Base-by-base conservation (phyloP, 1,140 invertebrate genomes). In the Drosophila lowei region DNA sequence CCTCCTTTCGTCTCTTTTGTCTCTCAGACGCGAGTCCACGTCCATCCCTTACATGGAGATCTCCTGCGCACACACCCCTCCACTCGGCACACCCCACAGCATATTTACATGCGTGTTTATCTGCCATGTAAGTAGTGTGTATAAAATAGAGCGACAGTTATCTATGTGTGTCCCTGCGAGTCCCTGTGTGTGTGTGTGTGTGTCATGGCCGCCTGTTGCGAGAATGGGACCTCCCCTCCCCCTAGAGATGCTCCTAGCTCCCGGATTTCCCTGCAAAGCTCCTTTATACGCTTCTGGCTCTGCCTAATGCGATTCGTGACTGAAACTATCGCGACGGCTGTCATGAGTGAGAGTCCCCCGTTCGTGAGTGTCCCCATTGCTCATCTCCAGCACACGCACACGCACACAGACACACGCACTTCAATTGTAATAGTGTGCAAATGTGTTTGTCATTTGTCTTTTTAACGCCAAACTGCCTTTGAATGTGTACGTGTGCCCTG, bases 391-490 rank as follows among this genome's bases (percentile, higher is more conserved):
- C 41, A 21, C 3, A 15, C 42, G 42, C 28, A 60, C 8, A 44
- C 21, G 38, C 9, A 50, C 34, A 46, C 48, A 42, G 23, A 50
- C 16, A 23, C 3, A 43, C 23, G 42, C 34, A 38, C 34, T 38
- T 38, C 72, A 66, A 53, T 78, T 76, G 72, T 78, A 78, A 78
- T 78, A 78, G 75, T 78, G 75, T 78, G 75, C 71, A 76, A 78
- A 78, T 78, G 72, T 76, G 76, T 78, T 78, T 78, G 76, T 76
- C 76, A 78, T 78, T 78, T 78, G 76, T 78, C 76, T 78, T 78
- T 72, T 78, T 78, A 78, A 72, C 75, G 72, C 75, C 75, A 50
- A 72, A 72, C 68, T 72, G 72, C 62, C 61, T 66, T 47, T 49
- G 49, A 56, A 52, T 74, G 74, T 48, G 71, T 70, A 77, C 71